Base-by-base conservation (phyloP, 2,888 invertebrate species). In the Conops quadrifasciatus region DNA sequence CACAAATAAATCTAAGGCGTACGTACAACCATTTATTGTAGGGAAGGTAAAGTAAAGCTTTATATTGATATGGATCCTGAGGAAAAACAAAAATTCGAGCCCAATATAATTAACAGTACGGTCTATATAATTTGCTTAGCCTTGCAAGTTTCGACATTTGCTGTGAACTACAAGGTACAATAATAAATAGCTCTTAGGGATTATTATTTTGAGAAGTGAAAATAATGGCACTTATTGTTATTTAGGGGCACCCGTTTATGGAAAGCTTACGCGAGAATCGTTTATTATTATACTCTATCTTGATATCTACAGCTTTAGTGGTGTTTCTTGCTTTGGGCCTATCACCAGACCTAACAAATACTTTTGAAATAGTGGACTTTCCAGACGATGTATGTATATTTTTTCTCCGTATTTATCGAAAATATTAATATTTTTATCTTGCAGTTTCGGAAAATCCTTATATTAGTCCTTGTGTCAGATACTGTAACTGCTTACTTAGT, bases 171-270 rank as follows among this genome's bases (percentile, higher is more conserved):
- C 84, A 92, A 97, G 90, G 98, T 98, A 86, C 4, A 16, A 56
- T 43, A 21, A n/a, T 11, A 56, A 24, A 51, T 36, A 43, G 15
- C 5, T 21, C 51, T 21, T n/a, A n/a, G 36, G 36, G 9, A 36
- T 36, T 36, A 9, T 36, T 36, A 36, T 36, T 36, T 36, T 36
- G 36, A 36, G 36, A 30, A 9, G 26, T 43, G 11, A 28, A 15
- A 43, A 19, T 36, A 16, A 47, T 28, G 24, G 43, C 3, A 30
- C 56, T 64, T 64, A 13, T 36, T 49, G 2, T 69, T 64, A 96
- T n/a, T 19, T 84, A 98, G 97, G 99, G 99, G 7, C 93, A 96
- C 85, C 99, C 99, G 2, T 99, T 96, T 83, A 99, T 99, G 99
- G 98, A 98, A 86, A 95, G 96, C 81, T 88, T 99, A 67, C 88